Base-by-base conservation (phyloP, 2,888 invertebrate genomes). In the Netelia melanura region DNA sequence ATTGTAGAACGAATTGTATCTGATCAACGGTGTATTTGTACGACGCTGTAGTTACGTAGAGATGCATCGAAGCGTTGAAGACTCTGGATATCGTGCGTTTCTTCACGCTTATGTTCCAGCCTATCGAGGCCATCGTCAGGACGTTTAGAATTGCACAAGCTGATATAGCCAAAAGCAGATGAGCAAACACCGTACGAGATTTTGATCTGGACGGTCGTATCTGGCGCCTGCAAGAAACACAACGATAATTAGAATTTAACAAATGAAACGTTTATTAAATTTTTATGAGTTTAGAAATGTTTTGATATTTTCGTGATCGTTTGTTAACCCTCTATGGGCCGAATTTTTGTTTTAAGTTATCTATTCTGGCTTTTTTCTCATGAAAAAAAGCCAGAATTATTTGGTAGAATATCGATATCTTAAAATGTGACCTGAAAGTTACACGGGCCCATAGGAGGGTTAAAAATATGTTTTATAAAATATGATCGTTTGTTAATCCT, bases 11-110 rank as follows among this genome's bases (percentile, higher is more conserved):
- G 44, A 92, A 89, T 77, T 93, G 93, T 78, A 93, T 88, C 83
- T 90, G 89, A 83, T 93, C 93, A 58, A 92, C 87, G 21, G 87
- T 83, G 62, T 88, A 87, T 82, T 93, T 93, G 81, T 90, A 86
- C 2, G 88, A 88, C 0, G 88, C 78, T 9, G 87, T 83, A 6
- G 62, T 90, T 5, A 87, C 84, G 86, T 93, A 93, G 25, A 90
- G 76, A n/a, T 84, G 89, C 92, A 93, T 93, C 38, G 93, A 91
- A 10, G 87, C 81, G 64, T 91, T 92, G 86, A 93, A 92, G 23
- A 90, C 81, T 11, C 86, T 72, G n/a, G 87, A 84, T 23, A 92
- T 81, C 3, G 90, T 83, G 3, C 89, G 88, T 64, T 87, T 84
- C 10, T 85, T 83, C 1, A 91, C 86, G 75, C 88, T 91, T 17